Percentiles rank a stretch among this genome's conserved stretches.
Evolutionary conservation across 2,113 vertebrate species (phyloP).

Genomic region (chimpanzee (Pan troglodytes)): NHGRI_mPanTro3-v2.1_pri NC_072413.2:37037501-37038000

Average conservation of each 20-base stretch:
- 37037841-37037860: not conserved
- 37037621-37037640: not conserved
- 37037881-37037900: not conserved
- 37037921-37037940: not conserved
- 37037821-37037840: slow-evolving; percentile 4
- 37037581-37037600: not conserved
- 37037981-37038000: not conserved
- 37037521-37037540: not conserved
- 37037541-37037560: not conserved
- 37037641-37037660: not conserved
- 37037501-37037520: not conserved
- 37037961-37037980: not conserved
- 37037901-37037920: slow-evolving; percentile 40
- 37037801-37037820: not conserved
- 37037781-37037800: not conserved
- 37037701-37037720: not conserved
- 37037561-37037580: not conserved
- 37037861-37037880: not conserved
- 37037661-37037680: slow-evolving; percentile 37
- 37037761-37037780: not conserved
- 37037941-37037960: not conserved
- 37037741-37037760: not conserved
- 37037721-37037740: not conserved
- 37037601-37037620: slow-evolving; percentile 18
- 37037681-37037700: not conserved